Conservation (phyloP, 2,888 invertebrate species). For the Molorchus minor region DNA sequence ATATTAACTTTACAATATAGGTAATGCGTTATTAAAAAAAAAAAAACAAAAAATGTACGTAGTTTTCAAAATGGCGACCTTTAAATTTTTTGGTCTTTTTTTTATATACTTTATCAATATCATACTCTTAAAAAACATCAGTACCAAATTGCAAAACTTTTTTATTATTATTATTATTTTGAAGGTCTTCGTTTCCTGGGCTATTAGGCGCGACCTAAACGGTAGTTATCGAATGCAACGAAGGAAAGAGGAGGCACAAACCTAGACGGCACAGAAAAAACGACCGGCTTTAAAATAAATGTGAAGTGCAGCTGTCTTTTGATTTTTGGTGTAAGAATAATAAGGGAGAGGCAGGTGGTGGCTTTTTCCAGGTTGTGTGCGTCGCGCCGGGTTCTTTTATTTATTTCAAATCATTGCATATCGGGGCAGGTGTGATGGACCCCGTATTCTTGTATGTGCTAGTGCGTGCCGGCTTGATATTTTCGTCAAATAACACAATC, state of each 20-base stretch:
- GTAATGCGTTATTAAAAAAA: too few species aligned
- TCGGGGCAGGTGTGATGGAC: conserved; percentile 17
- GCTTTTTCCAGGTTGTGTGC: conserved; percentile 11
- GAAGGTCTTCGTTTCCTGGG: too few species aligned
- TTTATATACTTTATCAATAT: too few species aligned
- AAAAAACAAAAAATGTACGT: too few species aligned
- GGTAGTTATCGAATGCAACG: conserved; percentile 4
- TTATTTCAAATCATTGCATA: conserved; percentile 22
- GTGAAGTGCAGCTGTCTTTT: conserved; percentile 15
- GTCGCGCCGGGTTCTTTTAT: conserved; percentile 11
- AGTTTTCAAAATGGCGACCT: too few species aligned
- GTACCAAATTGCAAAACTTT: too few species aligned
- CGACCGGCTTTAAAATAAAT: not conserved
- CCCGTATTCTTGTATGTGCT: not conserved
- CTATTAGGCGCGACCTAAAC: not conserved
- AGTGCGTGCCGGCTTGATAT: conserved; percentile 12
- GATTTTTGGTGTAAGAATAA: conserved; percentile 14
- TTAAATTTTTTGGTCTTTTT: too few species aligned
- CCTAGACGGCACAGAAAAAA: conserved; percentile 1
- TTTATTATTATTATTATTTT: too few species aligned
- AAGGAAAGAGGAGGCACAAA: not conserved
- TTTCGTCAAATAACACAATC: too few species aligned
- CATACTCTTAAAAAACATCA: too few species aligned
- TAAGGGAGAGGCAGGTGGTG: conserved; percentile 13
- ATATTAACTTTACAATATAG: too few species aligned